Percentiles rank a stretch among this genome's conserved stretches.
phyloP scores from a whole-genome alignment of 1,140 invertebrate genomes.

The Leptonema lineaticorne region DNA sequence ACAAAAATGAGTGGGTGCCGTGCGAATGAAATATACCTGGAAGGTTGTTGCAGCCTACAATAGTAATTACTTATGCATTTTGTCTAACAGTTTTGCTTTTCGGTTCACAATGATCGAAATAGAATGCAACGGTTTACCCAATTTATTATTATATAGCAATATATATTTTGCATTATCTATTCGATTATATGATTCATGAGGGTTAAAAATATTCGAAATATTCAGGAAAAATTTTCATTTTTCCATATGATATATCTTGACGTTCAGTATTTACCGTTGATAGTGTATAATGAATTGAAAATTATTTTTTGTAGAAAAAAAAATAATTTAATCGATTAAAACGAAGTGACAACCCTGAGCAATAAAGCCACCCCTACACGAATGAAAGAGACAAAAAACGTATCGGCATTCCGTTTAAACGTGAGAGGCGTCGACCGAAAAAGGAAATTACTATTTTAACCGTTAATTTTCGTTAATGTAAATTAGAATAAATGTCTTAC shows the following conservation, averaged over 20 bases:
- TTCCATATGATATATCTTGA: too few species aligned
- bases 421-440: too few species aligned
- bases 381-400: neutral
- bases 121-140: neutral
- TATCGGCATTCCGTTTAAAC: neutral
- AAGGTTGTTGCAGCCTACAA: conserved; percentile 28
- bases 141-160: neutral
- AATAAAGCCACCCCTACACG: conserved; percentile 2
- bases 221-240: too few species aligned
- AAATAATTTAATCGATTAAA: neutral
- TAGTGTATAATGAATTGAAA: too few species aligned
- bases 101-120: too few species aligned
- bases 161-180: neutral
- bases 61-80: conserved; percentile 27
- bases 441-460: conserved; percentile 7
- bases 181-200: neutral
- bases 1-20: neutral
- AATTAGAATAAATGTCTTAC: neutral
- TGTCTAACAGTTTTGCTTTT: neutral
- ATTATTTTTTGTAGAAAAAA: too few species aligned
- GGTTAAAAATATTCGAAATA: neutral
- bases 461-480: neutral
- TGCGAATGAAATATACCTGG: conserved; percentile 15
- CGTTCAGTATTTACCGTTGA: too few species aligned
- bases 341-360: neutral